Evolutionary conservation across 2,888 invertebrate genomes (phyloP), one percentile per base, ranked within the genome.

Genomic region (Latrodectus elegans): DNA sequence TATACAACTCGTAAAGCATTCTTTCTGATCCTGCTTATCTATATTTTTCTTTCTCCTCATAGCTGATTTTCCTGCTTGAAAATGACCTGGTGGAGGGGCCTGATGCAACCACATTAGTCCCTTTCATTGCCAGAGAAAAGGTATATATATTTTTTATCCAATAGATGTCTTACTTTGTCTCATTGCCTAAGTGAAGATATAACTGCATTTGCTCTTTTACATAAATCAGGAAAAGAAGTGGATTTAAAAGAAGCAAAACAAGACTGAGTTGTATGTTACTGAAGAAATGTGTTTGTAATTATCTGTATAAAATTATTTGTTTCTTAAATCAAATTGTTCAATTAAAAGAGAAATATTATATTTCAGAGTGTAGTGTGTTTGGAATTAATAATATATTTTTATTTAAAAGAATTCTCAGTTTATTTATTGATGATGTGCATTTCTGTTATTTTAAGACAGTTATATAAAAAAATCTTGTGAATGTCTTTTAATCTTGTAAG

Each of bases 21-120:
- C 15, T 55, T 4, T 55, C 55, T 55, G 55, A 55, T 55, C 60
- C 38, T 55, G 79, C 79, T 79, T 75, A 85, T 85, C 22, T 70
- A 38, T 79, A 74, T 85, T 85, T 85, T 79, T 85, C 79, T 85
- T 60, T 85, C 55, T 73, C 67, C 67, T 70, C 85, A 60, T 85
- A 85, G 85, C 74, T 79, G 85, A 79, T 49, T 70, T 73, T 55
- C 72, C 73, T 79, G 85, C 79, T 78, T 78, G 74, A 38, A 55
- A 55, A 79, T 82, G 81, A 67, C 15, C 67, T 38, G 67, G 60
- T 79, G 79, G 85, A 85, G 85, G 85, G 77, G 74, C 79, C 85
- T 79, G 85, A 68, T 74, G 79, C 55, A 55, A 14, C 85, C 64
- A 17, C 79, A 79, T 85, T 70, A 85, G 85, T 79, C 85, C 85